Evolutionary conservation across 2,113 vertebrate genomes (phyloP), one percentile per base, ranked within the genome.

Genomic region (Clarias macrocephalus): DNA sequence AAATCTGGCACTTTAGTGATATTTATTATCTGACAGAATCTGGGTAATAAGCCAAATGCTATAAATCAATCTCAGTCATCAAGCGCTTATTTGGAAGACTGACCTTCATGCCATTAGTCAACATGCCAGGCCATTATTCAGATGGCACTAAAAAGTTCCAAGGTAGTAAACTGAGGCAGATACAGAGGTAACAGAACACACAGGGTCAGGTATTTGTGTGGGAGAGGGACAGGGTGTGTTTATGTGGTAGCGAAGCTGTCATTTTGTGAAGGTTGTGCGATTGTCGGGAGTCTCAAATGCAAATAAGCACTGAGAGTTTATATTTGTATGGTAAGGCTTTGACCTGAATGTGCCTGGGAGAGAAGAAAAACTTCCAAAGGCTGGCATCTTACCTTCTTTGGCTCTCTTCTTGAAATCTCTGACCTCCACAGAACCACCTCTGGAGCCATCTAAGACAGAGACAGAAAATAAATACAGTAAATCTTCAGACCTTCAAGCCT

Each of bases 321-420:
- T 88, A 89, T 89, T 92, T 89, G 89, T 83, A 80, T 73, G 86
- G 89, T 83, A 88, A 62, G 63, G 76, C 83, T 86, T 87, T 72
- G 89, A 86, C 82, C 90, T 33, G 60, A 73, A 62, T 37, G 76
- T 84, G 76, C 80, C 86, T 79, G 84, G 30, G 77, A 90, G 56
- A 18, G 16, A 52, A 73, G 59, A 82, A 92, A 82, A 89, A 82
- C 42, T 62, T 84, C 76, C 83, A 85, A 87, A 91, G 85, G 48
- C 82, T 79, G 48, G 72, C 86, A 79, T 95, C 90, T 96, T 95
- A 99, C 98, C 98, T 97, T 99, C 97, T 91, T 96, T 95, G 92
- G 98, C 98, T 96, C 96, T 97, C 93, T 95, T 96, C 95, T 97
- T 96, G 93, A 98, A 99, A 91, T 99, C 98, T 91, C 94, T 95